Evolutionary conservation across 2,797 vertebrate species (phyloP), one percentile per base, ranked within the genome.

Genomic region (Vespertilio murinus): DNA sequence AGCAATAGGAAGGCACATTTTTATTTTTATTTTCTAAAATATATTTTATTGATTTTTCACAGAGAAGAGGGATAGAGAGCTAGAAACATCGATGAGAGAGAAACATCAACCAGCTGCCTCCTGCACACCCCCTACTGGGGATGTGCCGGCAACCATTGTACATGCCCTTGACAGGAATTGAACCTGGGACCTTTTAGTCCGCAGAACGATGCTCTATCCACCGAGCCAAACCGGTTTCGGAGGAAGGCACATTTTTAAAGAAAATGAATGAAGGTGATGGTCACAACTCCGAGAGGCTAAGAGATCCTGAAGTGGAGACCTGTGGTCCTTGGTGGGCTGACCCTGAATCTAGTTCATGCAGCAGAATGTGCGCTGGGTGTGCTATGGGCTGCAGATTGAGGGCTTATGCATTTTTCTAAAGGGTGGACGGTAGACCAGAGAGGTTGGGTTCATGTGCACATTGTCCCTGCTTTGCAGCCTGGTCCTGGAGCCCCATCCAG

Each of bases 391-490:
- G 25, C 0, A 12, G n/a, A 33, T 40, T 9, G 75, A 42, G 85
- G 35, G 47, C 69, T 35, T 45, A 40, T 6, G 9, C 28, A 6
- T 25, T 56, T 65, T 56, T 33, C 75, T 23, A 42, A 59, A 17
- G 3, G 69, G 18, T 22, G 52, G 17, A 52, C 49, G 38, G 25
- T 13, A 33, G 54, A n/a, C 13, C 1, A 3, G 45, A 5, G 2
- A 47, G 9, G 18, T 7, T 13, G 45, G 74, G 35, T 61, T 7
- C 16, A 38, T 28, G 3, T 0, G 9, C 2, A 9, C 3, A 0
- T 7, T 1, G 0, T 33, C 28, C 3, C 71, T 16, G 70, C 30
- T 52, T 71, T 67, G 45, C 13, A 45, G 85, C 35, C 22, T 1
- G 28, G 28, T 38, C 71, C 54, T 28, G 1, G 9, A 0, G 22